Evolutionary conservation across 2,797 vertebrate species (phyloP), one percentile per base, ranked within the genome.

Genomic region (Lutjanus argentimaculatus): DNA sequence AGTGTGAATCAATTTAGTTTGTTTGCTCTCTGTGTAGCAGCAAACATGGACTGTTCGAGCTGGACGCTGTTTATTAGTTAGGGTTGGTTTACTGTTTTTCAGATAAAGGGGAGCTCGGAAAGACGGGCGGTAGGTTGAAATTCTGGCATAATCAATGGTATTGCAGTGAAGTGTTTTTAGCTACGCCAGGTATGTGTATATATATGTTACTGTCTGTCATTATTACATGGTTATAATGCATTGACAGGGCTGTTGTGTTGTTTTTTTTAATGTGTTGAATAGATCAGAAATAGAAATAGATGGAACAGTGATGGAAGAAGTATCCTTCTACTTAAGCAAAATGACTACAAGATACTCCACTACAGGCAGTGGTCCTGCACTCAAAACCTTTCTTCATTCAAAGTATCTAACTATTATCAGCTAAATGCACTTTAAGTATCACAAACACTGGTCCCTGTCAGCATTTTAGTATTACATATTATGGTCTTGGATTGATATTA

Each of bases 61-160:
- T 17, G 52, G 36, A 65, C 2, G 22, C 57, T 15, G 56, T 55
- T 40, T 11, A 36, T 53, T 12, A 21, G 10, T 0, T 25, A 25
- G 36, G 36, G 46, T 91, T 89, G 89, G 75, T 93, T 66, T 83
- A 67, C 11, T 91, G 94, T 90, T 91, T 92, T 74, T 81, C 80
- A 74, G 93, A 82, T 61, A 52, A 14, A 85, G 70, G 55, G 46
- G 14, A 55, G n/a, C 17, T 21, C 8, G 48, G 85, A 92, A 86
- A 66, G 16, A 0, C 9, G 62, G 84, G 93, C 90, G 74, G 93
- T 90, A 90, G 93, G 93, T 91, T 84, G 48, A 14, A 22, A 16
- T 79, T 82, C 11, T 25, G 51, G 9, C 21, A 0, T 36, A 36
- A 36, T 36, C 2, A 36, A 3, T 4, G 30, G 4, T 36, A 36